Evolutionary conservation across 2,888 invertebrate genomes (phyloP), one percentile per base, ranked within the genome.

Genomic region (Metacarcinus magister): DNA sequence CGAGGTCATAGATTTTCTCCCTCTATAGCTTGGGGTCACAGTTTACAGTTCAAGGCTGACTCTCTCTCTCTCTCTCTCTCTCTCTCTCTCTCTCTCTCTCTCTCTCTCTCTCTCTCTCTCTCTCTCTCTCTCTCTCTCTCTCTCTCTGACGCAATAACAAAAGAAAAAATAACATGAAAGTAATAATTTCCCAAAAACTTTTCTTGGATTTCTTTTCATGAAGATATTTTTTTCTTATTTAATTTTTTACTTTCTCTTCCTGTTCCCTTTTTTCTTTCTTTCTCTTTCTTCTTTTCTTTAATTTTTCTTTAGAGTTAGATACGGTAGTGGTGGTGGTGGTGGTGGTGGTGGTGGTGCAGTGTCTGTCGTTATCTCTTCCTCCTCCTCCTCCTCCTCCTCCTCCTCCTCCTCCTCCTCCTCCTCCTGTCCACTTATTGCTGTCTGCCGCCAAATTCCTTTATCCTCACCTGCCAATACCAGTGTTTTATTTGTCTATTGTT

Each of bases 11-110:
- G 67, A 67, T 67, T 67, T 23, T 10, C 48, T 48, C 13, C 48
- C 48, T n/a, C n/a, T 48, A 48, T 48, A 13, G 48, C 67, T 67
- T 19, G 67, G 19, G 67, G 67, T 67, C 67, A 67, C 67, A 10
- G 28, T 3, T 28, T 8, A 82, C 0, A 23, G 67, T 67, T 23
- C 28, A 82, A 7, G n/a, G 16, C 28, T 28, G 28, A 7, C 28
- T 75, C 75, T 75, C 75, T 75, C 75, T 75, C 75, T 75, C 75
- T 75, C 75, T 75, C 75, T 75, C 75, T 75, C 75, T 75, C 75
- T 75, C 75, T n/a, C 75, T 75, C 75, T 82, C 82, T 82, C 32
- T 82, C 82, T 82, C 82, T 82, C 82, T 82, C 82, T 67, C 67
- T 67, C 67, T 67, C 67, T 67, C 67, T 67, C 67, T 67, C 67